A percentile compares a stretch with the other conserved stretches of the same genome.
Evolutionary conservation across 2,797 vertebrate genomes (phyloP).

Genomic region (Allobates femoralis): DNA sequence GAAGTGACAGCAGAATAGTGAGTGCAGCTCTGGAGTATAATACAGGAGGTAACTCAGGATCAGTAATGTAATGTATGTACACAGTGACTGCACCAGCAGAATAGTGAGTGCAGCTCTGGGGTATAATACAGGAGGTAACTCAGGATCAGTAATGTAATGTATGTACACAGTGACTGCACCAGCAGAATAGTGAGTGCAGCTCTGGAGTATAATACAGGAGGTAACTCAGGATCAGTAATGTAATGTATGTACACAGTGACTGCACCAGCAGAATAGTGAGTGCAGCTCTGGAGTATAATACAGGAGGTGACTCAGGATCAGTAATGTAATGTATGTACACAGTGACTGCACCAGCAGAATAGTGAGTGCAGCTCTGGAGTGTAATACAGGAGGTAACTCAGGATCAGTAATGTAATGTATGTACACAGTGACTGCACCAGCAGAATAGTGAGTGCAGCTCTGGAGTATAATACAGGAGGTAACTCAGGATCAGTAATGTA

Average conservation of each 20-base stretch:
- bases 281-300: too few species aligned
- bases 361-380: too few species aligned
- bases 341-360: neutral
- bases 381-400: too few species aligned
- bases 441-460: too few species aligned
- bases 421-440: conserved; percentile 2
- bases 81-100: conserved; percentile 2
- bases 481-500: too few species aligned
- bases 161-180: conserved; percentile 2
- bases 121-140: neutral
- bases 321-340: neutral
- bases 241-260: conserved; percentile 3
- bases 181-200: too few species aligned
- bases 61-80: neutral
- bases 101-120: too few species aligned
- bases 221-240: too few species aligned
- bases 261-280: neutral
- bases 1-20: too few species aligned
- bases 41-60: too few species aligned
- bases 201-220: neutral
- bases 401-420: neutral
- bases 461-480: neutral
- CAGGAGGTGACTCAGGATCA: neutral
- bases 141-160: neutral
- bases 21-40: too few species aligned